Evolutionary conservation across 2,797 vertebrate genomes (phyloP), one percentile per base, ranked within the genome.

Genomic region (Poeciliopsis paucimaculata): DNA sequence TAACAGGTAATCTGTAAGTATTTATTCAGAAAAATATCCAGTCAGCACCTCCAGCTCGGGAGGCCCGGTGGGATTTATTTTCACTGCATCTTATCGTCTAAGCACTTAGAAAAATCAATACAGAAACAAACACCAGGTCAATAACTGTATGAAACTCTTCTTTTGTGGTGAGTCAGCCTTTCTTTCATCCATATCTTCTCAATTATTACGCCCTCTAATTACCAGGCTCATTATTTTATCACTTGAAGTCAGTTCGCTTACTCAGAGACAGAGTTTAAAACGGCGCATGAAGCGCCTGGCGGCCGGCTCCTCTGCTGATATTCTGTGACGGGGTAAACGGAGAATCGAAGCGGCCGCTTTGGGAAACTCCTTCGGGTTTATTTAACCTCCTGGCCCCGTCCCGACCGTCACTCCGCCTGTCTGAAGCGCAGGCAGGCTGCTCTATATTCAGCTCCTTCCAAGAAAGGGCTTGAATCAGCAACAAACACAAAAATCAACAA

Each of bases 301-400:
- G 60, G 79, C n/a, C 81, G 18, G 60, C 16, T 31, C 28, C 78
- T 82, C 77, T 86, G 78, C 72, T 76, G 41, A 45, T 45, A 16
- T 45, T 45, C 68, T 45, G 68, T 10, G 20, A 84, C 80, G 81
- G n/a, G 51, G 78, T 81, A 51, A 64, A 81, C 66, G 78, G 72
- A 71, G 76, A 77, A n/a, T 60, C 8, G 78, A 79, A 36, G 74
- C 68, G 79, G 79, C 85, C 15, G 26, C 82, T 83, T 88, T 62
- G 82, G 82, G 84, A 88, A 81, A 82, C 84, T 89, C 85, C 79
- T 83, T 77, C 26, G 81, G 86, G 90, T 86, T 86, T 75, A 86
- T 89, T 87, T 92, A 89, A 90, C 89, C 91, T 70, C 55, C 0
- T 1, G 51, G 74, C 82, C 81, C 79, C 83, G 7, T 77, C 51